Conservation (phyloP, 2,888 invertebrate species). For the Neria commutata region DNA sequence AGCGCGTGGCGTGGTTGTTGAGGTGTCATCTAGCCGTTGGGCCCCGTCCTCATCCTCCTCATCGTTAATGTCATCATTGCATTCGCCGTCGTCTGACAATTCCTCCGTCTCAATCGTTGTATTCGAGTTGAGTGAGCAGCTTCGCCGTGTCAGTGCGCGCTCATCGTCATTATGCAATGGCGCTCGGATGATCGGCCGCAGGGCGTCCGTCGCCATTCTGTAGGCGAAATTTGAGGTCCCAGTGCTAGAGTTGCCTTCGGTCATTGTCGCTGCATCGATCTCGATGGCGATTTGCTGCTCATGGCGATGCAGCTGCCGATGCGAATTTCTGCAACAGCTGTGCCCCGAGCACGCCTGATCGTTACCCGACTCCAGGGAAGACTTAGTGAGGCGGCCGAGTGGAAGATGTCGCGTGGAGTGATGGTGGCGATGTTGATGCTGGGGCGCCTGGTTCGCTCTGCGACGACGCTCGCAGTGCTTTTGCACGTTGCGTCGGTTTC, state of each 20-base stretch:
- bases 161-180: conserved; percentile 44
- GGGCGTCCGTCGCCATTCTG: conserved; percentile 45
- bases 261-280: conserved; percentile 57
- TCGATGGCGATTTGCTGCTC: conserved; percentile 46
- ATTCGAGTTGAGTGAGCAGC: conserved; percentile 47
- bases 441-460: conserved; percentile 17
- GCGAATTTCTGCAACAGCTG: background rate
- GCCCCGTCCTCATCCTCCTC: conserved; percentile 41
- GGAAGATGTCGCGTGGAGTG: conserved; percentile 33
- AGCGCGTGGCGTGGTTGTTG: conserved; percentile 10
- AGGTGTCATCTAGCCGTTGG: conserved; percentile 8
- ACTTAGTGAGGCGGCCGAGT: conserved; percentile 39
- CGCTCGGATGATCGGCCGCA: conserved; percentile 45
- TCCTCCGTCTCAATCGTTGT: conserved; percentile 53
- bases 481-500: background rate
- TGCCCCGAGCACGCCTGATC: conserved; percentile 31
- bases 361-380: conserved; percentile 54
- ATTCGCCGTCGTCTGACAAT: conserved; percentile 42
- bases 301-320: conserved; percentile 20
- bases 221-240: conserved; percentile 54
- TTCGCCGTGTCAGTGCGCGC: conserved; percentile 30
- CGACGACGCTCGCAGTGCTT: conserved; percentile 24
- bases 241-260: conserved; percentile 54
- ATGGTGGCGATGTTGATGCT: conserved; percentile 30
- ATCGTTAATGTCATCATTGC: conserved; percentile 28